Base-by-base conservation (phyloP, 2,888 invertebrate genomes). In the Drosophila merina region DNA sequence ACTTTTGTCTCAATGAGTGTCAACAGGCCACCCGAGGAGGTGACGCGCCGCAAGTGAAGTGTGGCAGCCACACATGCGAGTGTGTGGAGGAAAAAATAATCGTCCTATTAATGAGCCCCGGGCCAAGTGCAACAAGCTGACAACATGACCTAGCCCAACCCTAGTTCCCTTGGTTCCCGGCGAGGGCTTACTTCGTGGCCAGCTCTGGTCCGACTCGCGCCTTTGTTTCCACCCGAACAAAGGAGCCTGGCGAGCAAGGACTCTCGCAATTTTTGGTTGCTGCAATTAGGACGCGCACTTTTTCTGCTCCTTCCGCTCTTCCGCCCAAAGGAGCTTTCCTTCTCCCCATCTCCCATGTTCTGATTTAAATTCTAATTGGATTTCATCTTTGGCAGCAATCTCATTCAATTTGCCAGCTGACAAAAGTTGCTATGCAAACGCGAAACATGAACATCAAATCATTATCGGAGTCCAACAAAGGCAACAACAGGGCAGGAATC, bases 1-100 rank as follows among this genome's bases (percentile, higher is more conserved):
- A 85, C 84, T 85, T 88, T 85, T 86, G 88, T 85, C 84, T 85
- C 88, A 86, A 85, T 88, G 84, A 85, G 86, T 83, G 82, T 88
- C 84, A 84, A 88, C 86, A 83, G 83, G 86, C 74, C 64, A 69
- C 71, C 48, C 67, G 55, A 78, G 76, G 55, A 64, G 72, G 54
- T 50, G 64, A 66, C 75, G 48, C 64, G 48, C 50, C 62, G 72
- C 70, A 66, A 62, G 66, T 74, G 70, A 62, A 71, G 70, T 44
- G 60, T 48, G 45, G 44, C 52, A 33, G 10, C 10, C 31, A 31
- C 31, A 33, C 33, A 33, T 54, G 51, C 48, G 42, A 57, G 68
- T 60, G 50, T 70, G 49, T 44, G 68, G 50, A 52, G 51, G 44
- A 76, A 80, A 85, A 79, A 79, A 79, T 86, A 88, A 88, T 84